Conservation (phyloP, 2,113 vertebrate species). For the Chamaea fasciata region DNA sequence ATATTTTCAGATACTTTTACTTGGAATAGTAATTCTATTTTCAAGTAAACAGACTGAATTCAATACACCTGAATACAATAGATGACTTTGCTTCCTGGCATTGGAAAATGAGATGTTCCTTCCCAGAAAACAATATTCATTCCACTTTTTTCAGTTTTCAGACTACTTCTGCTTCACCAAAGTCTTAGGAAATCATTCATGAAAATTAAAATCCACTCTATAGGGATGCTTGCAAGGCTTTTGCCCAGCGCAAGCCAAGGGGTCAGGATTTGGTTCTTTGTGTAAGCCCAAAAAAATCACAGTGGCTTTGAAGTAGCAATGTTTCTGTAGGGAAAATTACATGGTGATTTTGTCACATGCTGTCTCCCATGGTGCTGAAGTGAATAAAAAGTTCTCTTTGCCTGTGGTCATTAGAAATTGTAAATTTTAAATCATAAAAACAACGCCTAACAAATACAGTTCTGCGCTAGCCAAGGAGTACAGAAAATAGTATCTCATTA, state of each 20-base stretch:
- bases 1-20: background rate
- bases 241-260: background rate
- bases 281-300: background rate
- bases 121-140: background rate
- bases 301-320: background rate
- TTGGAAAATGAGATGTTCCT: background rate
- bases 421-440: constrained; percentile 31
- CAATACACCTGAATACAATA: background rate
- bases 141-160: background rate
- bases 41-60: background rate
- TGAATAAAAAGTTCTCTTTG: constrained; percentile 37
- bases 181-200: background rate
- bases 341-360: background rate
- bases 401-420: background rate
- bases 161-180: background rate
- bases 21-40: background rate
- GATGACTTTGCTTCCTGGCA: background rate
- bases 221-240: background rate
- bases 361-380: background rate
- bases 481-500: constrained; percentile 33
- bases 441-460: background rate
- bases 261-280: background rate
- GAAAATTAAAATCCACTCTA: background rate
- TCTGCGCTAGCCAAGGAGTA: background rate
- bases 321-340: background rate